Evolutionary conservation across 2,113 vertebrate genomes (phyloP).

Genomic region (Elaphurus davidianus): DNA sequence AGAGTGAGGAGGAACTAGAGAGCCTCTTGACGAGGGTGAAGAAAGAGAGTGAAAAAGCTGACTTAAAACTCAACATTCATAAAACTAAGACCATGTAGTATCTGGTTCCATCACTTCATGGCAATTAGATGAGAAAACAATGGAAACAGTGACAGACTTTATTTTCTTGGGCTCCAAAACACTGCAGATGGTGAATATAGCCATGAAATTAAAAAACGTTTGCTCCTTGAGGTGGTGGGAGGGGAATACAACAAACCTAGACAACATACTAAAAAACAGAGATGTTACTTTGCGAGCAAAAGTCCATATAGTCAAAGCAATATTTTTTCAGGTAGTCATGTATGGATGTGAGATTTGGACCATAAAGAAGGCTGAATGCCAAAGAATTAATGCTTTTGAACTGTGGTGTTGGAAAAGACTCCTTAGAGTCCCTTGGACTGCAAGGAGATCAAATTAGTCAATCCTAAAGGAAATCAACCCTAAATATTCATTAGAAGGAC

Average conservation of each 20-base stretch:
- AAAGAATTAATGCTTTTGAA: neutral
- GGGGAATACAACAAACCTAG: neutral
- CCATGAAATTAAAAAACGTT: fast-evolving
- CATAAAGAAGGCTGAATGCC: neutral
- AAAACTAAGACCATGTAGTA: neutral
- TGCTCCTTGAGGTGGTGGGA: fast-evolving
- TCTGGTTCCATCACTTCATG: neutral
- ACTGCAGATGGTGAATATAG: neutral
- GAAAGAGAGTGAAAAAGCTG: neutral
- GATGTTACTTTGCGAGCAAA: neutral
- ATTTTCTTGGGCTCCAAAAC: neutral
- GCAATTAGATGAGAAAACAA: neutral
- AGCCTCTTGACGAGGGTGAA: neutral
- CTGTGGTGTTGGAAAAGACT: neutral
- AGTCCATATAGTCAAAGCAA: neutral
- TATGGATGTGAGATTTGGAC: neutral
- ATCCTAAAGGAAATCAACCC: neutral
- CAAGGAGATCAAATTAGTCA: neutral
- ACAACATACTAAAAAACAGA: neutral
- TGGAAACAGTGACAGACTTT: neutral
- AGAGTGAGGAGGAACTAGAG: neutral
- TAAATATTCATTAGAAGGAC: neutral
- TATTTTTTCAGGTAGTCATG: neutral
- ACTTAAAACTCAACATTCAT: neutral
- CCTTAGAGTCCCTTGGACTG: neutral